Percentiles rank a stretch among this genome's conserved stretches.
Evolutionary conservation across 1,140 invertebrate species (phyloP).

Genomic region (Atta colombica): DNA sequence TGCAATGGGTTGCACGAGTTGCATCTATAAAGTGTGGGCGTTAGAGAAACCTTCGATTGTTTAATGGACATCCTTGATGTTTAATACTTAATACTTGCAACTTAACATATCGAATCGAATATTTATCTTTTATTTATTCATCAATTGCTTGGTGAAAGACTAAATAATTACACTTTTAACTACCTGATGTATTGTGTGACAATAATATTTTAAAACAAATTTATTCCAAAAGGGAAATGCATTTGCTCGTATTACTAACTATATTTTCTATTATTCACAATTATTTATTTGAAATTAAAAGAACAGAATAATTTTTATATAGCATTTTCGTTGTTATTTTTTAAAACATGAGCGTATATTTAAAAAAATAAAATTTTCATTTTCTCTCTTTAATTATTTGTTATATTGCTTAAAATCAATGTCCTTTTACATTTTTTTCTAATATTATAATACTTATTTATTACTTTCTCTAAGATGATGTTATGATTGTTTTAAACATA

Average conservation of each 20-base stretch:
- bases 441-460: neutral
- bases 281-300: neutral
- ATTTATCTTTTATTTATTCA: conserved; percentile 31
- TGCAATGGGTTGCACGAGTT: neutral
- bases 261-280: neutral
- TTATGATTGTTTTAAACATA: neutral
- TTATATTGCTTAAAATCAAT: neutral
- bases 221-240: neutral
- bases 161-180: neutral
- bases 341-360: neutral
- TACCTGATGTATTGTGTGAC: neutral
- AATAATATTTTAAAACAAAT: conserved; percentile 6
- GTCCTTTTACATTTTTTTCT: neutral
- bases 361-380: neutral
- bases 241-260: neutral
- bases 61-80: neutral
- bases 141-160: neutral
- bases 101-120: neutral
- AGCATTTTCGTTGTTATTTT: conserved; percentile 3
- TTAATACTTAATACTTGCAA: conserved; percentile 17
- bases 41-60: conserved; percentile 39
- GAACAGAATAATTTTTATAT: neutral
- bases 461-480: neutral
- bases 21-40: neutral
- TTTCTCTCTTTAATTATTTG: neutral